Evolutionary conservation across 23 tunicate species (phyloP).

Genomic region (Phallusia fumigata): DNA sequence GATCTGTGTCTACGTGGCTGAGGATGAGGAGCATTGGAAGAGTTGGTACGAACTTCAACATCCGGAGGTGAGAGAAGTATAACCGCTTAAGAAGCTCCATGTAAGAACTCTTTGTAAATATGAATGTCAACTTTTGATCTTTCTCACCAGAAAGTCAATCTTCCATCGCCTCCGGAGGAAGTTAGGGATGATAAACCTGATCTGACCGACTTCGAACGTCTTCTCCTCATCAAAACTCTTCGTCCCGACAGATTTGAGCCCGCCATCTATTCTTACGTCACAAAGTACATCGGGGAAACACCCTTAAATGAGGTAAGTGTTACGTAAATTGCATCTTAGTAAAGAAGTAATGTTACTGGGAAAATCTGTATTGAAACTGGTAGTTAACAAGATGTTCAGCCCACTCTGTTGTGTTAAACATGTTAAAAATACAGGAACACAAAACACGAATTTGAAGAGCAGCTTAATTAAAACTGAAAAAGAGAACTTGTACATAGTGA

Average conservation of each 20-base stretch:
- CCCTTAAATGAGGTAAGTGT: conserved; percentile 45
- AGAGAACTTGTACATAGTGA: no score
- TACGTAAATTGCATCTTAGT: not conserved
- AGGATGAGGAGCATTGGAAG: conserved; percentile 62
- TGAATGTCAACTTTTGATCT: not conserved
- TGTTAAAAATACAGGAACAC: no score
- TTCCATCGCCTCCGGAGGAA: conserved; percentile 16
- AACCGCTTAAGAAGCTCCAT: not conserved
- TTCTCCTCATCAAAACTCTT: conserved; percentile 62
- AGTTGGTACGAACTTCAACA: conserved; percentile 56
- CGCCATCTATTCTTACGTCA: conserved; percentile 58
- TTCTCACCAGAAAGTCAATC: not conserved
- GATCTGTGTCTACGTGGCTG: conserved; percentile 62
- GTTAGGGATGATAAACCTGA: not conserved
- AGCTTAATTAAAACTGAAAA: no score
- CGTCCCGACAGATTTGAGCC: conserved; percentile 70
- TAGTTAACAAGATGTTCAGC: no score
- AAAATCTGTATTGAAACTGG: no score
- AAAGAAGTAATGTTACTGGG: no score
- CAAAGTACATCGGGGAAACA: conserved; percentile 30
- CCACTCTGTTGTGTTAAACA: no score
- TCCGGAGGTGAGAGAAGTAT: conserved; percentile 53
- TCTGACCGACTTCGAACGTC: conserved; percentile 63
- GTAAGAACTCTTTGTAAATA: not conserved
- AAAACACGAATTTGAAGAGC: no score